Evolutionary conservation across 2,888 invertebrate genomes (phyloP), one percentile per base, ranked within the genome.

Genomic region (Endomychus coccineus): DNA sequence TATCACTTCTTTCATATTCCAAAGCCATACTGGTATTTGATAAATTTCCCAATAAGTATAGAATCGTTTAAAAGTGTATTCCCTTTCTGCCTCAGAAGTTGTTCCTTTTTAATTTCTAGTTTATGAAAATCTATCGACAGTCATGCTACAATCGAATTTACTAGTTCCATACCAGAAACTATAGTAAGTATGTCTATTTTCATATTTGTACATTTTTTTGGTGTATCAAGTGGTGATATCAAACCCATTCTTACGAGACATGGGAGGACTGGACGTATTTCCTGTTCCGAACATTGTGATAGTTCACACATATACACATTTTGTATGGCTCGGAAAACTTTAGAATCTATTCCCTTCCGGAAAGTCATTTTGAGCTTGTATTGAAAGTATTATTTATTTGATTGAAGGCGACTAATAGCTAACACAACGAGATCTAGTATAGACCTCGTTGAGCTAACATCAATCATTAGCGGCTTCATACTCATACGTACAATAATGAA

Each of bases 1-100:
- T 86, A 65, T 95, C 95, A 31, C 90, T 89, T 22, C 91, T 77
- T 65, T 96, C 96, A 71, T 95, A 96, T 55, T 95, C 95, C 50
- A 91, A 70, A 1, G 91, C 86, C 42, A 92, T 75, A 16, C 91
- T 90, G 1, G 56, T 58, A 64, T 83, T 86, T 34, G 81, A 79
- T 6, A 88, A 64, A 28, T 80, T 84, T 46, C n/a, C 87, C 88
- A 23, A 88, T 78, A 27, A 91, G 70, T 31, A 88, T 77, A 45
- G 89, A 89, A 57, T 91, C 90, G 39, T 78, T 74, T 47, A 80
- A 78, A 37, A 77, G 71, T 16, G 79, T 80, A 35, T 53, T 56
- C 3, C 87, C 71, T 65, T 90, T 91, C 62, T 82, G 80, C 50
- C 88, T 77, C 49, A 91, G 72, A 63, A 86, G 86, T 56, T 91